Base-by-base conservation (phyloP, 2,113 vertebrate genomes). In the Oostethus manadensis region DNA sequence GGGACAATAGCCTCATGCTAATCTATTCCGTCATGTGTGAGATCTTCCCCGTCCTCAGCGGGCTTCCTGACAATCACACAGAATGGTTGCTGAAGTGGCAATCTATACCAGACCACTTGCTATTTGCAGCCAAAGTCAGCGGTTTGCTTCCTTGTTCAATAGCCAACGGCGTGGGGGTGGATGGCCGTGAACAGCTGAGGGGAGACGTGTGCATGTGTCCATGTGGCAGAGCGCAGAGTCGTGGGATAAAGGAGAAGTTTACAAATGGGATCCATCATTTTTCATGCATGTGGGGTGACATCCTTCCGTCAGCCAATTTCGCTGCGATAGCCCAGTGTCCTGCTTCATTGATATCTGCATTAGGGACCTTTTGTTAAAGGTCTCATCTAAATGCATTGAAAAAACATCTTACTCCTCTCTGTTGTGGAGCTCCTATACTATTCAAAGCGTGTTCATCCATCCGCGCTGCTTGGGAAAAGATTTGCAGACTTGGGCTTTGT, bases 351-450 rank as follows among this genome's bases (percentile, higher is more conserved):
- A 90, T 90, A 88, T 88, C 88, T 90, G 83, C 84, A 87, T 91
- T 88, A 87, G 88, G 85, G 88, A 88, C 87, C 88, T 89, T 55
- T 87, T 90, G 88, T 88, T 89, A 88, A 88, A 90, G 87, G 89
- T 89, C 90, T 91, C 88, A 91, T 91, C 87, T 89, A 91, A 90
- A 91, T 91, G 87, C 90, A 91, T 90, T 88, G 90, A 89, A 90
- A n/a, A 90, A 90, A 84, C 70, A 72, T 77, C 77, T 76, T 80
- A 56, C 85, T 87, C 81, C 76, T 73, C 65, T 78, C 35, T 38
- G 29, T 55, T 82, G 76, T 80, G 76, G 71, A 78, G 67, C 71
- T 78, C 80, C 78, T 65, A 77, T 66, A 78, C 82, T 74, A 78
- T 78, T 87, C 68, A 77, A 64, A 77, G 81, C 69, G 82, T 76